Evolutionary conservation across 2,888 invertebrate genomes (phyloP).

Genomic region (Melitaea athalia): DNA sequence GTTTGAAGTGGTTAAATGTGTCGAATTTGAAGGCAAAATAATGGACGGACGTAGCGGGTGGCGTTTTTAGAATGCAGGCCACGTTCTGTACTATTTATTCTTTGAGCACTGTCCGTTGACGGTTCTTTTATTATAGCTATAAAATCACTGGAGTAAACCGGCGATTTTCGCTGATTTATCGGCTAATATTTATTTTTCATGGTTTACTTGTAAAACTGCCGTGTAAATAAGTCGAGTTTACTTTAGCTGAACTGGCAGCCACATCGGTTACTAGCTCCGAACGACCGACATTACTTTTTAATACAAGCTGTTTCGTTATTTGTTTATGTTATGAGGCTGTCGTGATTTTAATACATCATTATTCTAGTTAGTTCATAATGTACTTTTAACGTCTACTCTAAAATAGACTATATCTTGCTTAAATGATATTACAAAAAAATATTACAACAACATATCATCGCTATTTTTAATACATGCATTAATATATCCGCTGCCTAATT

Average conservation of each 20-base stretch:
- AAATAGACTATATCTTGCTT: slow-evolving; percentile 33
- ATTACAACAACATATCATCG: neutral
- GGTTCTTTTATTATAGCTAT: slow-evolving; percentile 79
- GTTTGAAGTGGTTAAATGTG: slow-evolving; percentile 55
- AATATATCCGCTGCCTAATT: neutral
- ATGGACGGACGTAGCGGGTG: slow-evolving; percentile 56
- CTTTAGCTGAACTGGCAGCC: slow-evolving; percentile 16
- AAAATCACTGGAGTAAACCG: slow-evolving; percentile 70
- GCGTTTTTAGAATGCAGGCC: slow-evolving; percentile 66
- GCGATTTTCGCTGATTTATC: slow-evolving; percentile 76
- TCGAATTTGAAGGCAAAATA: slow-evolving; percentile 65
- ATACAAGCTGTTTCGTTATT: slow-evolving; percentile 43
- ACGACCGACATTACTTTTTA: slow-evolving; percentile 33
- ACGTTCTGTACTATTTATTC: slow-evolving; percentile 71
- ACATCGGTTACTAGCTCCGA: slow-evolving; percentile 12
- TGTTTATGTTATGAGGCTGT: slow-evolving; percentile 17
- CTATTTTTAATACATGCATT: neutral
- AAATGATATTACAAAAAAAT: neutral
- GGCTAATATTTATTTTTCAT: slow-evolving; percentile 78
- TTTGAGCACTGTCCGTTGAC: slow-evolving; percentile 70
- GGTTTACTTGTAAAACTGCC: slow-evolving; percentile 60
- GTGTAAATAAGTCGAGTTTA: slow-evolving; percentile 63
- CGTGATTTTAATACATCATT: slow-evolving; percentile 57
- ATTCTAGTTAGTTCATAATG: slow-evolving; percentile 56
- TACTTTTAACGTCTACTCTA: slow-evolving; percentile 64